Percentiles rank a stretch among this genome's conserved stretches.
Conservation (phyloP, 2,888 invertebrate genomes). For the Sturmia bella region DNA sequence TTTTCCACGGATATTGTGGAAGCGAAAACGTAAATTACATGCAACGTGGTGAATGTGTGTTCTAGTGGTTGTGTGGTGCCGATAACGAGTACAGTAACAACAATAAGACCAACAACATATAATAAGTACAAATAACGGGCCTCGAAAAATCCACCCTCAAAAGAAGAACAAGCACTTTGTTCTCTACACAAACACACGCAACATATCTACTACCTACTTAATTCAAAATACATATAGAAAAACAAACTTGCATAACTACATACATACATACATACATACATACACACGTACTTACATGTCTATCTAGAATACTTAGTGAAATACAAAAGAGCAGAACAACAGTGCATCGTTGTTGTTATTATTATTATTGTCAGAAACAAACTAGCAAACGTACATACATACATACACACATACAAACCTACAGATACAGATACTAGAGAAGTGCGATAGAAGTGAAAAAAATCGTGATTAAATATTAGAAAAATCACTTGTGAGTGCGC, state of each 20-base stretch:
- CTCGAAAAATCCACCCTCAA: slow-evolving; percentile 54
- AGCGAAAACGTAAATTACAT: slow-evolving; percentile 23
- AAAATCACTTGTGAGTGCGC: no score
- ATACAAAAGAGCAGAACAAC: slow-evolving; percentile 35
- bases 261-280: not conserved
- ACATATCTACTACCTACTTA: not conserved
- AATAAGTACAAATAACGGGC: slow-evolving; percentile 54
- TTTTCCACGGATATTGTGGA: not conserved
- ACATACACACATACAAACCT: no score
- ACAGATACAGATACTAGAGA: no score
- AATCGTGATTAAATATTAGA: no score
- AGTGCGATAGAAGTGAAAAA: no score
- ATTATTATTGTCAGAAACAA: slow-evolving; percentile 30
- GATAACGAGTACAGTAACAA: slow-evolving; percentile 47
- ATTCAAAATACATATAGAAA: not conserved
- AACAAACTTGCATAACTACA: not conserved
- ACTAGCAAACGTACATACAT: slow-evolving; percentile 7
- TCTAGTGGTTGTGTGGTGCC: not conserved
- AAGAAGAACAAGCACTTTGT: slow-evolving; percentile 21
- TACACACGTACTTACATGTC: slow-evolving; percentile 23
- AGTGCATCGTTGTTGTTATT: slow-evolving; percentile 41
- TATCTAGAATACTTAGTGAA: slow-evolving; percentile 36
- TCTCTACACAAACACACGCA: slow-evolving; percentile 20
- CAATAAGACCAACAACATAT: slow-evolving; percentile 45
- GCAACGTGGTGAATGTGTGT: not conserved